Conservation (phyloP, 2,797 vertebrate genomes). For the Podarcis siculus region DNA sequence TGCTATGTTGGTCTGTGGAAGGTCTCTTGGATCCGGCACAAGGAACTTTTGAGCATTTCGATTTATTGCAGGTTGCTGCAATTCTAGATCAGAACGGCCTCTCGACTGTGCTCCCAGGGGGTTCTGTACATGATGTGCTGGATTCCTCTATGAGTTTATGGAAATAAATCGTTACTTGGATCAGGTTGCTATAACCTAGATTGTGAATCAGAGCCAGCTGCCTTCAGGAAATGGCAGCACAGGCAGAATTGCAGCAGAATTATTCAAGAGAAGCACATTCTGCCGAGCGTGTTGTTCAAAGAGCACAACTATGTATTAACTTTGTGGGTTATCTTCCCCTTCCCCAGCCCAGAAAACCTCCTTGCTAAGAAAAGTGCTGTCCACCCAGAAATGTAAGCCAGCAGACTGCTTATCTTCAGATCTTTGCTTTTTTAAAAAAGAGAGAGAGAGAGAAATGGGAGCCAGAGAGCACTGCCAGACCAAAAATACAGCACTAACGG, state of each 20-base stretch:
- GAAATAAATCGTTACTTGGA: slow-evolving; percentile 38
- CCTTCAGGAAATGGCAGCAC: slow-evolving; percentile 30
- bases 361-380: neutral
- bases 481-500: neutral
- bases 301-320: fast-evolving
- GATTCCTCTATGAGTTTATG: slow-evolving; percentile 23
- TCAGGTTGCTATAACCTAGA: slow-evolving; percentile 40
- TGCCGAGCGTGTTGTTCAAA: slow-evolving; percentile 10
- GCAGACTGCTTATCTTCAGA: neutral
- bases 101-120: neutral
- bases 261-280: slow-evolving; percentile 13
- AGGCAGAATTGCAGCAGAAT: slow-evolving; percentile 9
- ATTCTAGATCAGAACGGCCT: slow-evolving; percentile 23
- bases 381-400: neutral
- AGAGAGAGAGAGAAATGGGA: neutral
- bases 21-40: slow-evolving; percentile 52
- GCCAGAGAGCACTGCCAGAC: neutral
- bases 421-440: neutral
- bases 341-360: neutral
- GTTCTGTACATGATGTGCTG: slow-evolving; percentile 23
- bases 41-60: slow-evolving; percentile 38
- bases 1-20: slow-evolving; percentile 39
- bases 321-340: neutral
- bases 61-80: slow-evolving; percentile 9
- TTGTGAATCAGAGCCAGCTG: slow-evolving; percentile 5